Base-by-base conservation (phyloP, 2,113 vertebrate genomes). In the Danionella cerebrum region DNA sequence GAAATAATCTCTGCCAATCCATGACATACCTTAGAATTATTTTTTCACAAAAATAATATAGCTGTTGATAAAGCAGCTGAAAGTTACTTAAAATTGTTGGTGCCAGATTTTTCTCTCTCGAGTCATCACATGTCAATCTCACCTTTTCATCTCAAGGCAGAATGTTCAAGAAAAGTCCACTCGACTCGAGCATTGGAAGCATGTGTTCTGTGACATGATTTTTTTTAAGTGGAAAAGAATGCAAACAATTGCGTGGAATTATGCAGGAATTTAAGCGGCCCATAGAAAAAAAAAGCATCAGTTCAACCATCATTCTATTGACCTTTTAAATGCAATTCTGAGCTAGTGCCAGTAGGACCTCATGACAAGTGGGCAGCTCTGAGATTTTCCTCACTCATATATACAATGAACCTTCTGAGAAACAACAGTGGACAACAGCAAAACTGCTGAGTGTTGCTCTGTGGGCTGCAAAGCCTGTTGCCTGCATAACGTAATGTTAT, bases 201-300 rank as follows among this genome's bases (percentile, higher is more conserved):
- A 47, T 11, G 51, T 53, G 39, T 55, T 33, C 50, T 22, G 8
- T 58, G 52, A 67, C 41, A 33, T 67, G 66, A 58, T 53, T 36
- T 48, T 58, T 58, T 21, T 58, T 53, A 47, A 58, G n/a, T 18
- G 2, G 3, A 14, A 42, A 14, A 19, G 22, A 38, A 1, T 36
- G 6, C 10, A 27, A 18, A 59, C 59, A 36, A 66, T 4, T 45
- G 10, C 8, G 13, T 29, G 47, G 45, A 24, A 11, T 53, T 72
- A 53, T 69, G 38, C 54, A 44, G 6, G 5, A 54, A 53, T 24
- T 59, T 65, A 18, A 65, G 66, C 66, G 41, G 64, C 60, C 24
- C 25, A 31, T 41, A 10, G 39, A 41, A n/a, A 24, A 14, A 48
- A 58, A 55, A 14, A 27, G 19, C 57, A 31, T 50, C 35, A 41